phyloP scores from a whole-genome alignment of 2,797 vertebrate genomes.

The Tympanoctomys barrerae region DNA sequence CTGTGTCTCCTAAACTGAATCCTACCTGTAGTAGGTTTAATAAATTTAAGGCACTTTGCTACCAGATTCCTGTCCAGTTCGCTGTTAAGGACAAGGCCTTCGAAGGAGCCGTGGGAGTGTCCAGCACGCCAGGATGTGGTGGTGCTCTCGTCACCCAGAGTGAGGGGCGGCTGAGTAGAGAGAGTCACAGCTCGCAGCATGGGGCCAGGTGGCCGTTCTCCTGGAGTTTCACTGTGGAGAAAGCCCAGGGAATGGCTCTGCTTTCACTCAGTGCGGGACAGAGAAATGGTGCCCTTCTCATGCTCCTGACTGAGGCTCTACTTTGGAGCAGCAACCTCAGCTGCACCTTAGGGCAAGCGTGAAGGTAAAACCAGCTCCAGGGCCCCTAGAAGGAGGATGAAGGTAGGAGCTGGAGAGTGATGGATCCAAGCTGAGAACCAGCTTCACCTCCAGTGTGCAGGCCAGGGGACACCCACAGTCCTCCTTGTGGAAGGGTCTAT shows the following conservation, averaged over 20 bases:
- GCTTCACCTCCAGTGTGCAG: neutral
- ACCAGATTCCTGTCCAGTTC: neutral
- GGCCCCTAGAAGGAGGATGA: neutral
- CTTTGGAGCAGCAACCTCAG: neutral
- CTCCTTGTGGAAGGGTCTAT: neutral
- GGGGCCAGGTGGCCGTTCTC: accelerated
- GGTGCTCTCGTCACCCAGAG: neutral
- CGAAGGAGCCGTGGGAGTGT: neutral
- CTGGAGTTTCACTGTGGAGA: neutral
- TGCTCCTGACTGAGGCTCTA: neutral
- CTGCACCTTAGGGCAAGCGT: neutral
- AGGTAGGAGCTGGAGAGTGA: neutral
- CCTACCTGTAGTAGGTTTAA: neutral
- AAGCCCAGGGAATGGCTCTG: neutral
- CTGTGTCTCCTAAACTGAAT: neutral
- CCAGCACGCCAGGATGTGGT: accelerated
- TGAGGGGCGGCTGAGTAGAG: neutral
- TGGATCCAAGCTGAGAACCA: neutral
- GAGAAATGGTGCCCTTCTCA: neutral
- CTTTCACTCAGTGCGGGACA: neutral
- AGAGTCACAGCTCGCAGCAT: neutral
- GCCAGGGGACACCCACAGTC: neutral
- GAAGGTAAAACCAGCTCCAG: neutral
- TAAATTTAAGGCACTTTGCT: neutral
- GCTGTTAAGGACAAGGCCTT: neutral